Evolutionary conservation across 2,797 vertebrate species (phyloP), one percentile per base, ranked within the genome.

Genomic region (Hipposideros larvatus): DNA sequence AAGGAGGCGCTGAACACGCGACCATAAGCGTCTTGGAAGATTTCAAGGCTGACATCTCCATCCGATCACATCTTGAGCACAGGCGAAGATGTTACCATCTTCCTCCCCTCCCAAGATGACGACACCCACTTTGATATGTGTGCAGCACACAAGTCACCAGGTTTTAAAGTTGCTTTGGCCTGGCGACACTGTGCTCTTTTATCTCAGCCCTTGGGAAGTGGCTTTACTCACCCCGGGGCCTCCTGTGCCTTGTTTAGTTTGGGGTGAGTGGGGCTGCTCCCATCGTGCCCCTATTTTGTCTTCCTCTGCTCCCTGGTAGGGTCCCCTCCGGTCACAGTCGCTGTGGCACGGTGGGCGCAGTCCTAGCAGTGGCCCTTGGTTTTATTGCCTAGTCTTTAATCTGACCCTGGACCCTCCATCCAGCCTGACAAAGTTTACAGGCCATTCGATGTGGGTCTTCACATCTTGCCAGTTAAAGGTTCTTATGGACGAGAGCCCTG

Each of bases 301-400:
- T 70, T 34, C 3, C 2, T 9, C 15, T 10, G 24, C 21, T 59
- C 53, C 8, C 26, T 57, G 8, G 28, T 1, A 14, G 7, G 41
- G 7, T 3, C 57, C 41, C 11, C 53, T 34, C 5, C 11, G 34
- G 9, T 24, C n/a, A 10, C 2, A 85, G n/a, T 26, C 51, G 28
- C 22, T 51, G 21, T 18, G 37, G 43, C 24, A 37, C 5, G 9
- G 9, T 14, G 14, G 21, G 26, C 28, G 24, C 26, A 37, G 19
- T 74, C 6, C 31, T 8, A 22, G 4, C 0, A 1, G 26, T 31
- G 7, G 18, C 10, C n/a, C 18, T 41, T 15, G 24, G 7, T 61
- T 41, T 28, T 2, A 59, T 4, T 21, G 51, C 37, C 18, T 46
- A n/a, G 4, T 68, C 46, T 84, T 57, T 31, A 78, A 19, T n/a